Percentiles rank a stretch among this genome's conserved stretches.
Conservation (phyloP, 1,140 invertebrate species). For the Caenorhabditis latens region DNA sequence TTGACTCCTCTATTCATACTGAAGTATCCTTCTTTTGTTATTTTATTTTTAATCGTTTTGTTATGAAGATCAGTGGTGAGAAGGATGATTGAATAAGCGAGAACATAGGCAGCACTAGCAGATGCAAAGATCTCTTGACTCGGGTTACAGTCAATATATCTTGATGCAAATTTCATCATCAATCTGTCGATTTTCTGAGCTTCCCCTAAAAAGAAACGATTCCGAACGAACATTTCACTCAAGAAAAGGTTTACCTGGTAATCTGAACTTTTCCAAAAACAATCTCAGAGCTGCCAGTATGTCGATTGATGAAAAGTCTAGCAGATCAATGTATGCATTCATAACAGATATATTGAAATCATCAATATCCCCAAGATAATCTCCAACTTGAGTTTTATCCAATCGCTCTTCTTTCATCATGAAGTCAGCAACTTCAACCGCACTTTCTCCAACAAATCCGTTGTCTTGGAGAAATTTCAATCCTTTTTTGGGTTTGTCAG, state of each 20-base stretch:
- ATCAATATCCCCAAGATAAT: constrained; percentile 90
- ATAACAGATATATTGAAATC: constrained; percentile 84
- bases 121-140: constrained; percentile 93
- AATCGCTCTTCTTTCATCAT: constrained; percentile 92
- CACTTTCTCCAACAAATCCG: constrained; percentile 85
- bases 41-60: constrained; percentile 87
- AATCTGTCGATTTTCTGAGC: constrained; percentile 99
- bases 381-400: constrained; percentile 94
- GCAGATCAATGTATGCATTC: constrained; percentile 97
- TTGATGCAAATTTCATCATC: constrained; percentile 99
- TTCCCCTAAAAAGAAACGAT: constrained; percentile 81
- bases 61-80: constrained; percentile 98
- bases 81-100: constrained; percentile 99
- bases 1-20: constrained; percentile 97
- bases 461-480: constrained; percentile 94
- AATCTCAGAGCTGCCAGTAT: constrained; percentile 92
- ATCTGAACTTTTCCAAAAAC: constrained; percentile 93
- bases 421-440: constrained; percentile 92
- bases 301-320: constrained; percentile 91
- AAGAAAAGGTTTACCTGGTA: constrained; percentile 82
- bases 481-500: constrained; percentile 93
- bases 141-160: constrained; percentile 97
- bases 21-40: constrained; percentile 99
- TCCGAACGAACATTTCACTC: no score
- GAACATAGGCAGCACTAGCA: constrained; percentile 96